Evolutionary conservation across 2,113 vertebrate species (phyloP), one percentile per base, ranked within the genome.

Genomic region (Anthoscopus minutus): DNA sequence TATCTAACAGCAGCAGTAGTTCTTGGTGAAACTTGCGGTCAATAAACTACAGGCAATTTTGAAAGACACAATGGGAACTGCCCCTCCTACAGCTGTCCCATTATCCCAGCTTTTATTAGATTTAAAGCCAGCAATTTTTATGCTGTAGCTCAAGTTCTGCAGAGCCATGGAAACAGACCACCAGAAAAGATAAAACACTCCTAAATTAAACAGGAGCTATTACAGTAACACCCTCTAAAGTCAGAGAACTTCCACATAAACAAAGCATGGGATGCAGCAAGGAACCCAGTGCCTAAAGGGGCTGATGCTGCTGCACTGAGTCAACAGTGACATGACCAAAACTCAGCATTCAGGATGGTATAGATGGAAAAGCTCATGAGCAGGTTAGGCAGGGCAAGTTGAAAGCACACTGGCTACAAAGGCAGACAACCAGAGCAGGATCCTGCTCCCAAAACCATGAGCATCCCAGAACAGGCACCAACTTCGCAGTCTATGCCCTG

Each of bases 61-160:
- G 85, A 96, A 74, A 93, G 88, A 94, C 88, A 95, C 96, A 97
- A 95, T 90, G 94, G 94, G 92, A 94, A 72, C 96, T 94, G 88
- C 95, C 94, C 93, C 94, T 97, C 96, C 96, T 89, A 93, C 89
- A 88, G 96, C 84, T 95, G 94, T 90, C 89, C 96, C 93, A 97
- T 97, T 97, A 96, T 97, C 84, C 94, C 88, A 57, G 94, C 94
- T 95, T 95, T 97, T 95, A 97, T 97, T 97, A 94, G 92, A 93
- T 95, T 96, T 96, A 97, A 97, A 96, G 90, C 92, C 86, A 93
- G 87, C 1, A 2, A 90, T 94, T 96, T 96, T 97, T 86, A 87
- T 67, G 93, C 91, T 81, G 87, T 80, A 83, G 92, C 60, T 91
- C 90, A 94, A 90, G 83, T 93, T 96, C 88, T 66, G 73, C 84